Conservation (phyloP, 2,797 vertebrate genomes). For the Sebastes variabilis region DNA sequence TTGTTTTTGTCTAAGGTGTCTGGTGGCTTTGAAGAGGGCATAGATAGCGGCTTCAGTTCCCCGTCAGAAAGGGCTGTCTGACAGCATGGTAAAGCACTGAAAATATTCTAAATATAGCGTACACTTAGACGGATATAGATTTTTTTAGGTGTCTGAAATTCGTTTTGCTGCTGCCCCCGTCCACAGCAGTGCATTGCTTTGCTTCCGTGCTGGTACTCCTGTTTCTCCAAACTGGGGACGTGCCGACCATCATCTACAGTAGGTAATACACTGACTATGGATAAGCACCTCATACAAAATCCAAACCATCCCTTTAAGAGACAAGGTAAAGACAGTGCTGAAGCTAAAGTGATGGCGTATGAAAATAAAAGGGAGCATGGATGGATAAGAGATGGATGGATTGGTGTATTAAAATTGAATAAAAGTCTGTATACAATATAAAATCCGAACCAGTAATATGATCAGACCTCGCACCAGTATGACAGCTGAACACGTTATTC, state of each 20-base stretch:
- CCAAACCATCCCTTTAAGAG: neutral
- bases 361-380: neutral
- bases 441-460: slow-evolving; percentile 29
- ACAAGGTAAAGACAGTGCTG: neutral
- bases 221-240: too few relatives aligned
- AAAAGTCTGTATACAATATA: slow-evolving; percentile 43
- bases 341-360: neutral
- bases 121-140: rapidly evolving
- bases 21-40: too few relatives aligned
- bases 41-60: too few relatives aligned
- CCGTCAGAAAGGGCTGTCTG: too few relatives aligned
- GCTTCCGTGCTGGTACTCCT: too few relatives aligned
- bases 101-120: too few relatives aligned
- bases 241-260: neutral
- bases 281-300: neutral
- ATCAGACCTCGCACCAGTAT: slow-evolving; percentile 8
- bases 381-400: slow-evolving; percentile 42
- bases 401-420: slow-evolving; percentile 37
- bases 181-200: too few relatives aligned
- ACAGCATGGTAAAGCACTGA: too few relatives aligned
- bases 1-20: rapidly evolving
- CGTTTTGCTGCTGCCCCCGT: rapidly evolving
- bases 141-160: too few relatives aligned
- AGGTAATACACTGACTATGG: neutral
- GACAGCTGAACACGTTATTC: neutral